These are phyloP conservation scores for Macaria liturata DNA, from an alignment of 2,888 invertebrate genomes.

Conservation along the genomic window DNA sequence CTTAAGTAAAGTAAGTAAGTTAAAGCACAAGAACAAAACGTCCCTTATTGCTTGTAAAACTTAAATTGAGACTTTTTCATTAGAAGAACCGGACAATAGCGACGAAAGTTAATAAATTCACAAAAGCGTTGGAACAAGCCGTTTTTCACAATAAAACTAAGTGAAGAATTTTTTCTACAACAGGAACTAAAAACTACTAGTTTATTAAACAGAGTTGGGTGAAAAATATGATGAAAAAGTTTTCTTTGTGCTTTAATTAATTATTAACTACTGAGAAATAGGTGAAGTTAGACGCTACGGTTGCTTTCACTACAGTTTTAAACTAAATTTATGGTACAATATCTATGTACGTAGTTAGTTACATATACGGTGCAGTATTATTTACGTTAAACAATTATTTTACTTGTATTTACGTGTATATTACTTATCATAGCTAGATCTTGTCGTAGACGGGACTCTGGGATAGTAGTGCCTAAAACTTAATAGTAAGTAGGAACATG, in stretches of 20 bases:
- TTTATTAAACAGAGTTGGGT: not conserved
- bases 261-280: not conserved
- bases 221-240: not conserved
- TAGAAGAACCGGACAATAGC: no score
- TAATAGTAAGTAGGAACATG: no score
- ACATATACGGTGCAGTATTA: not conserved
- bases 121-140: constrained; percentile 7
- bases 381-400: not conserved
- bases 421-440: no score
- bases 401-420: not conserved
- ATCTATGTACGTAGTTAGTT: not conserved
- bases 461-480: no score
- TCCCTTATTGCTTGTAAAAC: no score
- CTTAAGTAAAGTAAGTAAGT: no score
- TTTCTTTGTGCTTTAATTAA: no score
- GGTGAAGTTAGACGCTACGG: not conserved
- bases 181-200: not conserved
- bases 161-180: not conserved
- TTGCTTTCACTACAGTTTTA: not conserved
- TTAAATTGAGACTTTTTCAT: no score
- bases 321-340: not conserved
- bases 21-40: no score
- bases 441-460: no score
- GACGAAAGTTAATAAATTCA: not conserved
- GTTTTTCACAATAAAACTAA: constrained; percentile 1